Base-by-base conservation (phyloP, 2,888 invertebrate species). In the Athripsodes cinereus region DNA sequence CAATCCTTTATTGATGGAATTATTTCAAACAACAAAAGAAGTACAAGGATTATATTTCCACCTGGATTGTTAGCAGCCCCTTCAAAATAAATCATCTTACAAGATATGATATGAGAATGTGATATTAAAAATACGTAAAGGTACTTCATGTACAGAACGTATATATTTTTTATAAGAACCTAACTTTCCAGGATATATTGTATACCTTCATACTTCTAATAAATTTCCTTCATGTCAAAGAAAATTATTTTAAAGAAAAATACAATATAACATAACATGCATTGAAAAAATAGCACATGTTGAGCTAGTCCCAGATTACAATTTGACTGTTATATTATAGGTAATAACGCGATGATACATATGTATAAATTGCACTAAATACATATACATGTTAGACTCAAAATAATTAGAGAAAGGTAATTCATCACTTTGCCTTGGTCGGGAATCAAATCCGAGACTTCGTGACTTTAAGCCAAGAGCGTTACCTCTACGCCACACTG, bases 71-170 rank as follows among this genome's bases (percentile, higher is more conserved):
- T 40, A 40, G 13, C 40, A 40, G 13, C 13, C 40, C 13, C 13
- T 40, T 40, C 5, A n/a, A 40, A 40, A 40, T 40, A 40, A 31
- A 40, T 40, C 40, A 40, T 40, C 16, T 13, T 40, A 13, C 8
- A 40, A 40, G 40, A n/a, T n/a, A 40, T 40, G 3, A 40, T 40
- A 40, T 5, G 16, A 40, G 13, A 5, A 40, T 40, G 40, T 16
- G 40, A 40, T 40, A 40, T 40, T 40, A 40, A 40, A 40, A 40
- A n/a, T n/a, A n/a, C n/a, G n/a, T n/a, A n/a, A n/a, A n/a, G n/a
- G n/a, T n/a, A n/a, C n/a, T n/a, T n/a, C n/a, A n/a, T n/a, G n/a
- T n/a, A n/a, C n/a, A n/a, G n/a, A n/a, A n/a, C n/a, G 40, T 40
- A 40, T 40, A 3, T 3, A 26, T 10, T 6, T 6, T 26, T 26